A percentile compares a stretch with the other conserved stretches of the same genome.
These are phyloP conservation scores for Poecilia velifera DNA, from an alignment of 2,797 vertebrate genomes.

Conservation along the genomic window DNA sequence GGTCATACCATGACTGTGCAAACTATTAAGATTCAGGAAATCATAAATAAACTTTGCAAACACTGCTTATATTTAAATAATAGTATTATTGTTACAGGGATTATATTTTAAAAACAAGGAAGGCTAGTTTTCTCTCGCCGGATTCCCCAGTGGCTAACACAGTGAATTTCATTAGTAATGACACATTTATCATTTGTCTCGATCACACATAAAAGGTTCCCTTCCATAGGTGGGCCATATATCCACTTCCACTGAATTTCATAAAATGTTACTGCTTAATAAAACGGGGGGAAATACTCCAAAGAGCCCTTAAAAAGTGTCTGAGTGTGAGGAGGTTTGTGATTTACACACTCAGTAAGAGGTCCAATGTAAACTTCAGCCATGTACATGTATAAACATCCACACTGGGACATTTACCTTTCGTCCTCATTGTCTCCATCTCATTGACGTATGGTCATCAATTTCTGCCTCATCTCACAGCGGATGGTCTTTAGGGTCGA, in stretches of 20 bases:
- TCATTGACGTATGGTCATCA: slow-evolving; percentile 76
- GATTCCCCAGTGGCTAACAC: slow-evolving; percentile 60
- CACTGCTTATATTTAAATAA: neutral
- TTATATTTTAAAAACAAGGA: neutral
- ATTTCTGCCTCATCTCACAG: slow-evolving; percentile 66
- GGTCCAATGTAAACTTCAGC: slow-evolving; percentile 62
- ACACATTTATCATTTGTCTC: slow-evolving; percentile 69
- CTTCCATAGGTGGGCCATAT: slow-evolving; percentile 38
- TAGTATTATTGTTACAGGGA: neutral
- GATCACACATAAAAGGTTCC: slow-evolving; percentile 52
- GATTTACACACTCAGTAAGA: slow-evolving; percentile 71
- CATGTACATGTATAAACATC: slow-evolving; percentile 68
- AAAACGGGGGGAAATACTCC: slow-evolving; percentile 73
- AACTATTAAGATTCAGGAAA: neutral
- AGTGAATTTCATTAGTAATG: slow-evolving; percentile 72
- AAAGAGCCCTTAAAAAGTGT: slow-evolving; percentile 64
- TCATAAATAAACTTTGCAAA: neutral
- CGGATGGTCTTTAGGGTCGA: slow-evolving; percentile 74
- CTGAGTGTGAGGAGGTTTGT: slow-evolving; percentile 52
- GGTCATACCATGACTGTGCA: neutral
- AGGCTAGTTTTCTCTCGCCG: slow-evolving; percentile 25
- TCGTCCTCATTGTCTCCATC: slow-evolving; percentile 73
- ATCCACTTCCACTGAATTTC: slow-evolving; percentile 65
- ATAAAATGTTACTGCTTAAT: slow-evolving; percentile 76
- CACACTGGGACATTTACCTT: slow-evolving; percentile 72